Evolutionary conservation across 2,888 invertebrate species (phyloP).

Genomic region (Drosophila planitibia): DNA sequence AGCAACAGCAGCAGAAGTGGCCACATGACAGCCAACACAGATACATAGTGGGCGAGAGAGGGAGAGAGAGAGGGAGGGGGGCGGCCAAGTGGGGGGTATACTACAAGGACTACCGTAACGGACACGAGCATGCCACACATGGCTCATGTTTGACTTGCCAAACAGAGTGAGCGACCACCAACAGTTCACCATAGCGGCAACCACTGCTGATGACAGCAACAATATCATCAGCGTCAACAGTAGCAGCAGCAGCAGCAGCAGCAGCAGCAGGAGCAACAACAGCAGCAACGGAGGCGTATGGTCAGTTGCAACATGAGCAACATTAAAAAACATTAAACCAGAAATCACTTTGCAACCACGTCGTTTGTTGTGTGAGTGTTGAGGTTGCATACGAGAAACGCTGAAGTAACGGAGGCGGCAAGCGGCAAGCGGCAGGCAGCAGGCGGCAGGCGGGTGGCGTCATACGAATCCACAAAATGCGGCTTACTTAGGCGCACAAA

Average conservation of each 20-base stretch:
- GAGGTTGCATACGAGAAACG: slow-evolving; percentile 26
- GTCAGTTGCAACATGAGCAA: slow-evolving; percentile 77
- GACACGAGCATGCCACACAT: slow-evolving; percentile 55
- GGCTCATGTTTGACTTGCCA: slow-evolving; percentile 72
- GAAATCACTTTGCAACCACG: slow-evolving; percentile 81
- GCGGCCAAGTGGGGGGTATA: not conserved
- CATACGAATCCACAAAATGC: slow-evolving; percentile 79
- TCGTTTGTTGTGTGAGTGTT: slow-evolving; percentile 71
- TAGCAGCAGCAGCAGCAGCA: slow-evolving; percentile 39
- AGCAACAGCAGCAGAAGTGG: slow-evolving; percentile 49
- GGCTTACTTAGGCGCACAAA: slow-evolving; percentile 77
- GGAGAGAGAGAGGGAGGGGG: not conserved
- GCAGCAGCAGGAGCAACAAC: slow-evolving; percentile 15
- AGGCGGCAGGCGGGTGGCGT: slow-evolving; percentile 21
- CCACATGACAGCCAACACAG: slow-evolving; percentile 54
- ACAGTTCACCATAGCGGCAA: slow-evolving; percentile 70
- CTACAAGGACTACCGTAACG: slow-evolving; percentile 43
- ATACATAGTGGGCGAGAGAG: not conserved
- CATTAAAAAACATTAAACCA: slow-evolving; percentile 82
- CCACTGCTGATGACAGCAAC: slow-evolving; percentile 81
- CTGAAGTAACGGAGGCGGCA: not conserved
- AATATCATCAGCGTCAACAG: slow-evolving; percentile 75
- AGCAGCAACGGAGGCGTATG: slow-evolving; percentile 29
- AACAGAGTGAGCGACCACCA: slow-evolving; percentile 53
- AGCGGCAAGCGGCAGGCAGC: not conserved